phyloP scores from a whole-genome alignment of 2,113 vertebrate species.

The Pseudois nayaur region DNA sequence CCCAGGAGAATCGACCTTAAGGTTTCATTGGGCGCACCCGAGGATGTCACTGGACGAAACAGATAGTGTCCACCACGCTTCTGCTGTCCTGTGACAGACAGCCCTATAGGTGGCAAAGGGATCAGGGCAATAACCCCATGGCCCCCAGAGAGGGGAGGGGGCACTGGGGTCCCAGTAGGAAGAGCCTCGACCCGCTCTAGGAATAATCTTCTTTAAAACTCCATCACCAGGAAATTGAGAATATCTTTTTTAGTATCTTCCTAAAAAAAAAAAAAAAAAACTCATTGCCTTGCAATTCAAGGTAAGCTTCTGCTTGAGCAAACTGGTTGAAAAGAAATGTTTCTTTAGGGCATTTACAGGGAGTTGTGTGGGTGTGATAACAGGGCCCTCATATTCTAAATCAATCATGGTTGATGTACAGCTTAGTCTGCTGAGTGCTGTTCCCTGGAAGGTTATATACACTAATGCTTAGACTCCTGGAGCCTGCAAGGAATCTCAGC shows the following conservation, averaged over 20 bases:
- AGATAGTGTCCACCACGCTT: fast-evolving
- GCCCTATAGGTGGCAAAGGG: fast-evolving
- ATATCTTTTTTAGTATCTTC: slow-evolving; percentile 55
- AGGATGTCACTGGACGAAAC: fast-evolving
- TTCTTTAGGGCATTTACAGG: slow-evolving; percentile 70
- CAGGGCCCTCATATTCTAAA: slow-evolving; percentile 67
- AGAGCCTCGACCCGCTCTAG: neutral
- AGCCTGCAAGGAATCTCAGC: slow-evolving; percentile 53
- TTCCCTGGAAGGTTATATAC: slow-evolving; percentile 63
- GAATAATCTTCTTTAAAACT: slow-evolving; percentile 55
- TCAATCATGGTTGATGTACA: slow-evolving; percentile 57
- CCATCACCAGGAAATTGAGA: slow-evolving; percentile 43
- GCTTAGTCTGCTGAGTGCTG: slow-evolving; percentile 71
- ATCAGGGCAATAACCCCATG: fast-evolving
- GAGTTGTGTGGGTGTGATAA: slow-evolving; percentile 71
- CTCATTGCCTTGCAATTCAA: slow-evolving; percentile 67
- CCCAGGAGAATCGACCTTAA: neutral
- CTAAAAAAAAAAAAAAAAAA: slow-evolving; percentile 64
- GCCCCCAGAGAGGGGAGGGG: neutral
- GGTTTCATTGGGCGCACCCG: neutral
- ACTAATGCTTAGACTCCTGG: slow-evolving; percentile 58
- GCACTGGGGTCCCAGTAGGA: neutral
- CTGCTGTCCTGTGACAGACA: neutral
- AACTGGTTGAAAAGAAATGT: slow-evolving; percentile 66
- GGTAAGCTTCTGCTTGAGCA: slow-evolving; percentile 70